Conservation (phyloP, 2,113 vertebrate genomes). For the Hemibagrus wyckioides region DNA sequence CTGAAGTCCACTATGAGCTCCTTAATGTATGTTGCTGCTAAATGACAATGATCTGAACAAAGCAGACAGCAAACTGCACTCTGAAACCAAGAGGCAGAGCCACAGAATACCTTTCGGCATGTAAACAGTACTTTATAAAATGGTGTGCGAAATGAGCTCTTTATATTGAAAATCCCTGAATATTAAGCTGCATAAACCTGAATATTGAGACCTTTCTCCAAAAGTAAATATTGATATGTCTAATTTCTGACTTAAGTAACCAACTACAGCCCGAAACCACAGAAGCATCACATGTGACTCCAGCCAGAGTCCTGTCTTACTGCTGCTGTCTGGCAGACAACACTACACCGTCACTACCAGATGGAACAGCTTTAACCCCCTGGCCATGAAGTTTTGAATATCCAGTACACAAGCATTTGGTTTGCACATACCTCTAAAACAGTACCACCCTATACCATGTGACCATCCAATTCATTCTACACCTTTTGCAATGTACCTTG, state of each 20-base stretch:
- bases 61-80: not conserved
- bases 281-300: not conserved
- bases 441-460: not conserved
- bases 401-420: not conserved
- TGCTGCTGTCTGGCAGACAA: conserved; percentile 16
- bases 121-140: too few relatives aligned
- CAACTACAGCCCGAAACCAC: not conserved
- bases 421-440: not conserved
- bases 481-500: not conserved
- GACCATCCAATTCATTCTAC: not conserved
- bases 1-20: too few relatives aligned
- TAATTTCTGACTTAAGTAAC: not conserved
- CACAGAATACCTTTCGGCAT: too few relatives aligned
- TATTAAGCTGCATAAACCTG: not conserved
- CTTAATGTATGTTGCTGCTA: too few relatives aligned
- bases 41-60: not conserved
- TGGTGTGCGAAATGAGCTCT: not conserved
- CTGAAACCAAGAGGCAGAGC: not conserved
- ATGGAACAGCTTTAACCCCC: not conserved
- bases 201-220: not conserved
- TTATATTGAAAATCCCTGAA: too few relatives aligned
- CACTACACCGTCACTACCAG: conserved; percentile 26
- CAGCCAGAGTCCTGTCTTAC: not conserved
- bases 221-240: not conserved
- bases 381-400: conserved; percentile 28